A percentile compares a stretch with the other conserved stretches of the same genome.
These are phyloP conservation scores for Diacarnus erythraeanus DNA, from an alignment of 37 sponge, comb jelly and placozoan genomes.

Conservation along the genomic window DNA sequence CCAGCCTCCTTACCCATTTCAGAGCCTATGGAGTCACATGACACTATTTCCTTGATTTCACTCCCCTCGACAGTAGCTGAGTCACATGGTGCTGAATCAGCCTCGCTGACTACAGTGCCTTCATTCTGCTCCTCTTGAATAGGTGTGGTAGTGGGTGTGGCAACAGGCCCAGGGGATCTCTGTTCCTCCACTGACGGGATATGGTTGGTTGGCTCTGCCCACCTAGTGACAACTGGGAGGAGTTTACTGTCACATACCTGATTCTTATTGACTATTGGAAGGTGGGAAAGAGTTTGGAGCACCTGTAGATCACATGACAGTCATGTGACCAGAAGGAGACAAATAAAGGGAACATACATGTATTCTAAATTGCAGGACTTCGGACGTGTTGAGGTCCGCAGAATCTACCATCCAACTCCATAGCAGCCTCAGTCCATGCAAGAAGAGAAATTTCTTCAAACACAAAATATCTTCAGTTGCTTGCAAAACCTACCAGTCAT, in stretches of 20 bases:
- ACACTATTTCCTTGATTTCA: background rate
- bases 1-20: background rate
- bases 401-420: slow-evolving; percentile 97
- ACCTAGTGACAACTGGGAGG: slow-evolving; percentile 68
- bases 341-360: slow-evolving; percentile 18
- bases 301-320: slow-evolving; percentile 51
- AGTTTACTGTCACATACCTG: slow-evolving; percentile 78
- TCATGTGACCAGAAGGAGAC: background rate
- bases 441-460: slow-evolving; percentile 81
- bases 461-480: slow-evolving; percentile 60
- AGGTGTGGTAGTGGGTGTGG: background rate
- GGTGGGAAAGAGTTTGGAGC: slow-evolving; percentile 65
- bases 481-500: slow-evolving; percentile 17
- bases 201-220: slow-evolving; percentile 32
- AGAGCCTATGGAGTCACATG: background rate
- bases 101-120: slow-evolving; percentile 20
- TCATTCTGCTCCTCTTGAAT: background rate
- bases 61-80: background rate
- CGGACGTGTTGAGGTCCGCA: slow-evolving; percentile 28
- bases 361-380: slow-evolving; percentile 38
- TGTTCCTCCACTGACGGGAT: too few species aligned
- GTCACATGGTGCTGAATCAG: slow-evolving; percentile 13
- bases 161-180: background rate
- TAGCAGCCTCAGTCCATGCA: slow-evolving; percentile 83
- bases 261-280: slow-evolving; percentile 85